Percentiles rank a stretch among this genome's conserved stretches.
phyloP scores from a whole-genome alignment of 2,113 vertebrate species.

The Daubentonia madagascariensis region DNA sequence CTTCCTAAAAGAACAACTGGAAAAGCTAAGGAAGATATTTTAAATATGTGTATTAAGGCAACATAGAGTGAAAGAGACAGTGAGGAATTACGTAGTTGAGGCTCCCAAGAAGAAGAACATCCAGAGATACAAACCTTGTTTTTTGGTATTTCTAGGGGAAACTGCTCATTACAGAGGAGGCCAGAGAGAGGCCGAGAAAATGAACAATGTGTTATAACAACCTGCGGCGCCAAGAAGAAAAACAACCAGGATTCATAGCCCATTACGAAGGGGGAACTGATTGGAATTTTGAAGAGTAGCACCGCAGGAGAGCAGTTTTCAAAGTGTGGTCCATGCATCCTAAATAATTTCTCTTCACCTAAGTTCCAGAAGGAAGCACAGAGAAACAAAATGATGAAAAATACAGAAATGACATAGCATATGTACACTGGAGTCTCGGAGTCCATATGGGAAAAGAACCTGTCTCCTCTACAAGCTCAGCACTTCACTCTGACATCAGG shows the following conservation, averaged over 20 bases:
- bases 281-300: not conserved
- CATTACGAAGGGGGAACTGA: not conserved
- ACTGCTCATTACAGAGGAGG: not conserved
- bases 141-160: not conserved
- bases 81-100: not conserved
- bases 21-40: not conserved
- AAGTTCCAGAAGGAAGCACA: not conserved
- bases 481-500: not conserved
- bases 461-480: accelerated
- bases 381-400: not conserved
- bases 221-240: not conserved
- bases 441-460: too few species aligned
- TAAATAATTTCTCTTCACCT: not conserved
- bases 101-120: not conserved
- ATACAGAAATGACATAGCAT: not conserved
- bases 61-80: not conserved
- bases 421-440: not conserved
- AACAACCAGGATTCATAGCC: not conserved
- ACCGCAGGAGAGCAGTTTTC: not conserved
- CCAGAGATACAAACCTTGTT: not conserved
- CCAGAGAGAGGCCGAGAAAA: not conserved
- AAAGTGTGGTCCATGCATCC: accelerated
- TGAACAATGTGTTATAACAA: accelerated
- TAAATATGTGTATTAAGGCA: not conserved
- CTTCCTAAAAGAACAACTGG: not conserved